A percentile compares a stretch with the other conserved stretches of the same genome.
Conservation (phyloP, 2,113 vertebrate species). For the Mormoops blainvillei region DNA sequence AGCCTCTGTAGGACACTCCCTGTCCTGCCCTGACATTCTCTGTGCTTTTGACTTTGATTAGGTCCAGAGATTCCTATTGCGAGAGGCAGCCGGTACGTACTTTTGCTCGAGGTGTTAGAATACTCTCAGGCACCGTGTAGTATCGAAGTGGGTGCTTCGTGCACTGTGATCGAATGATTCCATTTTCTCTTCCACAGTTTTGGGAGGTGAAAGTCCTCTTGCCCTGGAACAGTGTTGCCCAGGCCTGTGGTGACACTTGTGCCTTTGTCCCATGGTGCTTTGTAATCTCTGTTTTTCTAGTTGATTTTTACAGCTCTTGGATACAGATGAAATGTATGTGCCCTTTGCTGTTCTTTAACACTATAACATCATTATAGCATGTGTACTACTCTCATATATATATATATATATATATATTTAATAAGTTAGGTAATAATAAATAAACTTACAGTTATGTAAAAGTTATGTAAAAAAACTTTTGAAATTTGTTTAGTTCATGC, state of each 20-base stretch:
- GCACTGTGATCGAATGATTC: not conserved
- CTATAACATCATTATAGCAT: not conserved
- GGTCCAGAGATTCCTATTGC: not conserved
- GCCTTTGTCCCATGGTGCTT: not conserved
- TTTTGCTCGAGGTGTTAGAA: not conserved
- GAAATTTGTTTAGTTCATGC: not conserved
- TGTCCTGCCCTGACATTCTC: constrained; percentile 50
- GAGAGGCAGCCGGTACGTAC: not conserved
- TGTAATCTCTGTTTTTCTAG: not conserved
- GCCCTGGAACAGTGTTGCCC: not conserved
- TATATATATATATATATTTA: not conserved
- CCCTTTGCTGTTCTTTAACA: not conserved
- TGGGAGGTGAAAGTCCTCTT: not conserved
- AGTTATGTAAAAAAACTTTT: not conserved
- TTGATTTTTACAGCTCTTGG: not conserved
- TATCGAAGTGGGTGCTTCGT: not conserved
- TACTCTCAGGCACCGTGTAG: fast-evolving
- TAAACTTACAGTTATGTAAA: not conserved
- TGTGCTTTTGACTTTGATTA: not conserved
- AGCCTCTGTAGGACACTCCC: not conserved
- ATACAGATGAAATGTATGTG: not conserved
- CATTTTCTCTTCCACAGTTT: fast-evolving
- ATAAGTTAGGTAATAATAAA: not conserved
- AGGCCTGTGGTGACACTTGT: not conserved
- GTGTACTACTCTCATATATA: not conserved